Evolutionary conservation across 1,140 invertebrate species (phyloP), one percentile per base, ranked within the genome.

Genomic region (Lordiphosa mommai): DNA sequence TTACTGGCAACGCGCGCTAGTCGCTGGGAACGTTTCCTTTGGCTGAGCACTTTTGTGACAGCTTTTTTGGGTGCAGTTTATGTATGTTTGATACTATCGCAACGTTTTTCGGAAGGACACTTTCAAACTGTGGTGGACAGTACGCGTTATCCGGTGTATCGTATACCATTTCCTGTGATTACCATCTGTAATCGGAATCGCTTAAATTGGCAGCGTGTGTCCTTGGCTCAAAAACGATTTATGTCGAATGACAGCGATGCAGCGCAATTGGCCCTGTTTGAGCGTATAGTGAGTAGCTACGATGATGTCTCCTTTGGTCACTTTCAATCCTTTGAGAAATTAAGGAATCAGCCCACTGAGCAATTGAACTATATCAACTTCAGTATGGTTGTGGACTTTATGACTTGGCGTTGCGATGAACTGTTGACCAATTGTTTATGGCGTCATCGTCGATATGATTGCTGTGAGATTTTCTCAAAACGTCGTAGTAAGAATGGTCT

Each of bases 401-500:
- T 88, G 82, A 53, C 65, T 10, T 88, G 79, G 73, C 69, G 56
- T 10, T 89, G 88, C 17, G 70, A 89, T 13, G 88, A 89, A 17
- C 12, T 88, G 2, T 57, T 89, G 1, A 34, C 66, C 2, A 50
- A 76, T n/a, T 89, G 87, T 36, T 47, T 48, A 14, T 89, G 87
- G 87, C 65, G 74, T 0, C 70, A 84, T 33, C 52, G 37, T 8
- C 13, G 46, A 0, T 46, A 72, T 16, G 51, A 87, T n/a, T 89
- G 88, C 47, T 89, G 88, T 38, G 76, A 88, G 4, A 82, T 88
- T 16, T 88, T 89, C 58, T 72, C 65, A 2, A 51, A 66, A 30
- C 66, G 88, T 8, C 71, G 68, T 23, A 92, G 91, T n/a, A 91
- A 92, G 77, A 89, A 88, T 51, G 92, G 92, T 0, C 88, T 90